phyloP scores from a whole-genome alignment of 2,888 invertebrate species.

The Zygogramma bicolorata region DNA sequence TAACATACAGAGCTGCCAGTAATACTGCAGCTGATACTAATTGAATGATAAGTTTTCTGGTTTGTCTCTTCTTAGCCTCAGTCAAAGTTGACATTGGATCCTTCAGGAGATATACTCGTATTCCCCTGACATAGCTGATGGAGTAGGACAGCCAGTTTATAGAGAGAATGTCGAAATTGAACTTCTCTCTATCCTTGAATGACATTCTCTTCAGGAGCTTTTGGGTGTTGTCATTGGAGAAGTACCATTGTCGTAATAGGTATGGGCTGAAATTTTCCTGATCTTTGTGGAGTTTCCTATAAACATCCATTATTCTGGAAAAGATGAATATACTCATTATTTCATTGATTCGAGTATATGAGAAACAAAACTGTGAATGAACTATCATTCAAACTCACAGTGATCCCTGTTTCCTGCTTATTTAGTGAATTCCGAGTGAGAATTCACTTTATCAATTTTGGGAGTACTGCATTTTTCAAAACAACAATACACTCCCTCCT shows the following conservation, averaged over 20 bases:
- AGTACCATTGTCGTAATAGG: conserved; percentile 84
- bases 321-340: too few relatives aligned
- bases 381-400: too few relatives aligned
- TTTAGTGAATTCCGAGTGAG: too few relatives aligned
- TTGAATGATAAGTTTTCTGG: conserved; percentile 58
- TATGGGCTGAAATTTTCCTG: conserved; percentile 74
- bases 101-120: conserved; percentile 82
- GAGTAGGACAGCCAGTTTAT: conserved; percentile 84
- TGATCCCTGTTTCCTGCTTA: too few relatives aligned
- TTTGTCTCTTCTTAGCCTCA: conserved; percentile 72
- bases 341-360: too few relatives aligned
- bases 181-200: conserved; percentile 70
- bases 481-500: too few relatives aligned
- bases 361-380: too few relatives aligned
- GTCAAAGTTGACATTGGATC: conserved; percentile 81
- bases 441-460: too few relatives aligned
- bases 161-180: conserved; percentile 77
- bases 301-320: conserved; percentile 79
- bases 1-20: conserved; percentile 31
- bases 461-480: too few relatives aligned
- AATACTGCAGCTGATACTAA: conserved; percentile 44
- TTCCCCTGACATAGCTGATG: conserved; percentile 77
- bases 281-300: conserved; percentile 77
- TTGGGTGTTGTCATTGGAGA: conserved; percentile 73
- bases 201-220: conserved; percentile 72